phyloP scores from a whole-genome alignment of 1,140 invertebrate species.

The Idris sp. region DNA sequence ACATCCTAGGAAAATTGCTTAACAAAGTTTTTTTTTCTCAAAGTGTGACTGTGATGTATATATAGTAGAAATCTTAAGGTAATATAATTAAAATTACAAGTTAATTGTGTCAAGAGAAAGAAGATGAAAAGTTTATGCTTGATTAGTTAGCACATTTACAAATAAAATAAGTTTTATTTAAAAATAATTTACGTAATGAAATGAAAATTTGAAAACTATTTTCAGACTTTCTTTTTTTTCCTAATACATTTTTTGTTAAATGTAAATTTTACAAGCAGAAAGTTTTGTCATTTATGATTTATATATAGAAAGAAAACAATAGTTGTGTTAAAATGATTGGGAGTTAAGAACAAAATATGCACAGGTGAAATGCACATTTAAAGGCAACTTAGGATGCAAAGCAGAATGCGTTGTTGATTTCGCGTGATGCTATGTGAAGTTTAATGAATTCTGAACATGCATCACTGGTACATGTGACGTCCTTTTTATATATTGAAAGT shows the following conservation, averaged over 20 bases:
- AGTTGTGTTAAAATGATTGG: background rate
- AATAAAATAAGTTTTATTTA: no score
- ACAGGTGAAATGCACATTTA: conserved; percentile 38
- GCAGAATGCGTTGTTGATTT: conserved; percentile 30
- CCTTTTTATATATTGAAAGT: no score
- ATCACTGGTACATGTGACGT: conserved; percentile 33
- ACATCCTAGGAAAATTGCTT: conserved; percentile 25
- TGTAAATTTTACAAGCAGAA: no score
- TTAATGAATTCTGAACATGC: conserved; percentile 41
- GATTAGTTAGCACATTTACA: no score
- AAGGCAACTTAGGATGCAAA: conserved; percentile 32
- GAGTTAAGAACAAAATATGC: conserved; percentile 20
- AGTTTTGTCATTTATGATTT: no score
- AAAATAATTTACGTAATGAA: background rate
- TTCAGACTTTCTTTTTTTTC: no score
- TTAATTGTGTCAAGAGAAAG: no score
- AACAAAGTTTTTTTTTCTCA: conserved; percentile 7
- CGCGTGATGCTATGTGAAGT: conserved; percentile 27
- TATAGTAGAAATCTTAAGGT: conserved; percentile 12
- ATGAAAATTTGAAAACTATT: no score
- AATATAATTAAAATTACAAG: background rate
- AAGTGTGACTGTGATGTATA: conserved; percentile 12
- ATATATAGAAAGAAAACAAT: background rate
- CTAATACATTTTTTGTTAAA: no score
- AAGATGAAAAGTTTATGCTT: no score